Evolutionary conservation across 2,113 vertebrate species (phyloP).

Genomic region (Pteropus alecto): DNA sequence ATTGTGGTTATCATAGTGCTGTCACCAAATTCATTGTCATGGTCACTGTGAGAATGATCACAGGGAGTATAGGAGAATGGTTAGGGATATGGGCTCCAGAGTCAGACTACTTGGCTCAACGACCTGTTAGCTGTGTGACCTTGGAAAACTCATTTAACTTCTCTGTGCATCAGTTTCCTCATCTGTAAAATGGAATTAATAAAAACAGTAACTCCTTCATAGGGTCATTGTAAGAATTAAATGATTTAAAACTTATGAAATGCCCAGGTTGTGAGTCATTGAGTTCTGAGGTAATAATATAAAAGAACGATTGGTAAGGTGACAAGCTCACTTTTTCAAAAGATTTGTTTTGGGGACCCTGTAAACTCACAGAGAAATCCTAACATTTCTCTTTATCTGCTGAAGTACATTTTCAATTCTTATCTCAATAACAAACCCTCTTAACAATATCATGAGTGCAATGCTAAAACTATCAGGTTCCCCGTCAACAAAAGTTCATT

Average conservation of each 20-base stretch:
- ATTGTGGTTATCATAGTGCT: background rate
- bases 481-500: background rate
- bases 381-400: background rate
- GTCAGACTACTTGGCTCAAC: background rate
- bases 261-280: background rate
- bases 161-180: background rate
- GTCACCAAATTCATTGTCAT: constrained; percentile 9
- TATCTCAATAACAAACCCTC: background rate
- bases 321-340: background rate
- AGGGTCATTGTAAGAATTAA: background rate
- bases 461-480: background rate
- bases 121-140: background rate
- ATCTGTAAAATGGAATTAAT: background rate
- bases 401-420: background rate
- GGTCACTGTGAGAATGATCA: background rate
- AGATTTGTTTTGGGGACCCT: background rate
- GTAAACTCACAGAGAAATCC: background rate
- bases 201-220: background rate
- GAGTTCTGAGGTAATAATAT: background rate
- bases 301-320: background rate
- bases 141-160: background rate
- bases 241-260: background rate
- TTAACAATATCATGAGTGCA: background rate
- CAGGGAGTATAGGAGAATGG: background rate
- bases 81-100: background rate